phyloP scores from a whole-genome alignment of 2,113 vertebrate species.

The Laticauda laticaudata region DNA sequence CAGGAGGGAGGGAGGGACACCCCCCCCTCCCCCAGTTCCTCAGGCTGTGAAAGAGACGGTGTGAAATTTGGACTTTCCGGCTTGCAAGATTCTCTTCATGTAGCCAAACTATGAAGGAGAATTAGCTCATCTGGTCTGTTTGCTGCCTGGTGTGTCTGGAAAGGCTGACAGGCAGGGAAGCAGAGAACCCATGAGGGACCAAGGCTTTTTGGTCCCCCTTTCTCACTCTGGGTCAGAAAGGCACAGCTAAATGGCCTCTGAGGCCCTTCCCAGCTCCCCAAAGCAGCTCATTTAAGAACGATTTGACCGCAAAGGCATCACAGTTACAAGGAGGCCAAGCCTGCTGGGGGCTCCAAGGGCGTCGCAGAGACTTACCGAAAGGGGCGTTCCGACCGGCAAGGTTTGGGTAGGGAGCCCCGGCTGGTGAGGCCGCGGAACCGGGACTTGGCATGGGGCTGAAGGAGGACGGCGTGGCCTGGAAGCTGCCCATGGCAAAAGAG shows the following conservation, averaged over 20 bases:
- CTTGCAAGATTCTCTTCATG: no score
- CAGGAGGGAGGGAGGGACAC: no score
- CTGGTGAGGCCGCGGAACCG: conserved; percentile 46
- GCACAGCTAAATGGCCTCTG: background rate
- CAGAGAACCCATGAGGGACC: background rate
- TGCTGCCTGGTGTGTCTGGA: no score
- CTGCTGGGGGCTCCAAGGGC: fast-evolving
- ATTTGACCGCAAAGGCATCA: background rate
- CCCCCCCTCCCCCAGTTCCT: no score
- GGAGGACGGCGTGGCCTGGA: conserved; percentile 65
- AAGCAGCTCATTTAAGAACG: background rate
- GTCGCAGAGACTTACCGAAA: conserved; percentile 63
- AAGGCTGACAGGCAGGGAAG: background rate
- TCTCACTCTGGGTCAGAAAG: background rate
- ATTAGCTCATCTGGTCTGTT: no score
- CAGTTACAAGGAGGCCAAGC: background rate
- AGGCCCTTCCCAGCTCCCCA: background rate
- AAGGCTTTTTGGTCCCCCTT: background rate
- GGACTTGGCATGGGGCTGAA: conserved; percentile 69
- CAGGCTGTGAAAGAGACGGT: no score
- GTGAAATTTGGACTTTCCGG: no score
- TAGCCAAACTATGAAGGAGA: background rate
- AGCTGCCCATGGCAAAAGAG: conserved; percentile 68
- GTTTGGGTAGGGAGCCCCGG: conserved; percentile 56
- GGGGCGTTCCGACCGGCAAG: conserved; percentile 55